phyloP scores from a whole-genome alignment of 1,140 invertebrate species.

The Euura saliciscinereae region DNA sequence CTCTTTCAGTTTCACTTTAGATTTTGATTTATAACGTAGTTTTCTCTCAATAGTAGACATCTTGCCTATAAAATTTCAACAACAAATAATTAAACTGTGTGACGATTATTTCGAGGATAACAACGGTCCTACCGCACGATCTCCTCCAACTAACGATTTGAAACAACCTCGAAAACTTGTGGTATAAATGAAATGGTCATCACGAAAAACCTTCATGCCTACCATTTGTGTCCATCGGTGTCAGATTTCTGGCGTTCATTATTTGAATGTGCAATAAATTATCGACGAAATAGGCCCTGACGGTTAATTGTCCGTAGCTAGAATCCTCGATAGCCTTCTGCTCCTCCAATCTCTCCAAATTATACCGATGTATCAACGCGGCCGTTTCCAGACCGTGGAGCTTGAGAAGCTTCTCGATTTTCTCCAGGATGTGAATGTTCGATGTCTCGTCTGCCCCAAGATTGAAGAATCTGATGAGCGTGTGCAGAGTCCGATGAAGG shows the following conservation, averaged over 20 bases:
- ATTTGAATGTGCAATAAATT: conserved; percentile 74
- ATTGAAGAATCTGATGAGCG: conserved; percentile 88
- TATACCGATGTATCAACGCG: conserved; percentile 86
- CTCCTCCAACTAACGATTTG: conserved; percentile 4
- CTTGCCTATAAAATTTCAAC: conserved; percentile 47
- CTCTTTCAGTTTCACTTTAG: conserved; percentile 49
- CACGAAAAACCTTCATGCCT: conserved; percentile 32
- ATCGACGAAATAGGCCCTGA: conserved; percentile 71
- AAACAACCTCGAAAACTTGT: background rate
- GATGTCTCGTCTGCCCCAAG: conserved; percentile 68
- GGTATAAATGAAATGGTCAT: background rate
- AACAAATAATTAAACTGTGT: conserved; percentile 10
- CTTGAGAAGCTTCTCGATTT: conserved; percentile 74
- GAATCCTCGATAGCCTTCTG: conserved; percentile 68
- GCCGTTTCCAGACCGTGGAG: conserved; percentile 86
- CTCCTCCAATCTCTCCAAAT: conserved; percentile 73
- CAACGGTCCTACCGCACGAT: background rate
- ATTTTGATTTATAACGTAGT: conserved; percentile 43
- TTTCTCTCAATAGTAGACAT: conserved; percentile 52
- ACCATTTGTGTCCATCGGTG: conserved; percentile 89
- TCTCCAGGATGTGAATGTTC: conserved; percentile 60
- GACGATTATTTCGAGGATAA: conserved; percentile 10
- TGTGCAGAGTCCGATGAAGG: conserved; percentile 82
- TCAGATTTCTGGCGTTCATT: conserved; percentile 88
- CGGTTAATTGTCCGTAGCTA: conserved; percentile 72